Evolutionary conservation across 2,888 invertebrate genomes (phyloP).

Genomic region (Flexamia atlantica): DNA sequence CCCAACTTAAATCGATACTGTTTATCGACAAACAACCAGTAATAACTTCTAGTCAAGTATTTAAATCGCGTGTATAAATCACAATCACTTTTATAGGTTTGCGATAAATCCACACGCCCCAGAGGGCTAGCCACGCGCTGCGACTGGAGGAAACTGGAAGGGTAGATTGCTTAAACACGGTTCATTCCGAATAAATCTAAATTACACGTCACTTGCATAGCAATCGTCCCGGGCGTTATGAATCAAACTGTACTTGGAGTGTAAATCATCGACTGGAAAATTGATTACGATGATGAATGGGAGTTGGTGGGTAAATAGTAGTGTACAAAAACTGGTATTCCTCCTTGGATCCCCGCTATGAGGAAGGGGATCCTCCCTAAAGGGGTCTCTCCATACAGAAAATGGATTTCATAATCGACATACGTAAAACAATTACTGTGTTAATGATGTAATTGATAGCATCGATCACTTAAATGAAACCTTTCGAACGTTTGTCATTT

Average conservation of each 20-base stretch:
- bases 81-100: slow-evolving; percentile 12
- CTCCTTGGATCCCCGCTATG: too few species aligned
- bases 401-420: too few species aligned
- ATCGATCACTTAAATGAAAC: too few species aligned
- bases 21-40: neutral
- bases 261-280: neutral
- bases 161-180: slow-evolving; percentile 1
- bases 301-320: too few species aligned
- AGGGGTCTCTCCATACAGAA: too few species aligned
- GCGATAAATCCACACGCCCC: slow-evolving; percentile 11
- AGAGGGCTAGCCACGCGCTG: neutral
- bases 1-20: neutral
- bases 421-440: too few species aligned
- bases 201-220: slow-evolving; percentile 15
- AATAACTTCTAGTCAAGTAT: slow-evolving; percentile 11
- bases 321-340: too few species aligned
- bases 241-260: neutral
- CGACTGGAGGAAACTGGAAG: neutral
- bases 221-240: neutral
- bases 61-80: slow-evolving; percentile 15
- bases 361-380: too few species aligned
- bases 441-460: too few species aligned
- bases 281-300: neutral
- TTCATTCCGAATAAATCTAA: neutral
- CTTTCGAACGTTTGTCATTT: too few species aligned